phyloP scores from a whole-genome alignment of 1,140 invertebrate genomes.

The Hyles euphorbiae region DNA sequence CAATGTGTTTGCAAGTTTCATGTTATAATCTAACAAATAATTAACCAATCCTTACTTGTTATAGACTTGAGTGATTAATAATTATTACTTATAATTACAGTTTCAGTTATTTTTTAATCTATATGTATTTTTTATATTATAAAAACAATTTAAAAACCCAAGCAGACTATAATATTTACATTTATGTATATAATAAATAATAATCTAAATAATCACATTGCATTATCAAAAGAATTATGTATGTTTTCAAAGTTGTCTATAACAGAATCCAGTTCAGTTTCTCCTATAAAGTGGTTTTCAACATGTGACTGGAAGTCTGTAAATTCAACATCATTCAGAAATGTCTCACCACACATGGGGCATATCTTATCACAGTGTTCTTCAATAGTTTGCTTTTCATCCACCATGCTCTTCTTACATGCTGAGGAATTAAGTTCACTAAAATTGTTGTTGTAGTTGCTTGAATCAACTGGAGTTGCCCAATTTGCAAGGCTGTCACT shows the following conservation, averaged over 20 bases:
- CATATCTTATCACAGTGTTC: conserved; percentile 68
- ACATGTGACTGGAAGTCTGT: conserved; percentile 74
- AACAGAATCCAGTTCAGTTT: conserved; percentile 62
- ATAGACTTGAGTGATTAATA: no score
- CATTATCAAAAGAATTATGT: conserved; percentile 55
- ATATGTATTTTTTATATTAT: no score
- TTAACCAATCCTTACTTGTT: no score
- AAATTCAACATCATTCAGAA: conserved; percentile 63
- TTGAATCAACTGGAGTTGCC: conserved; percentile 51
- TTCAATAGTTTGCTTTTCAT: conserved; percentile 25
- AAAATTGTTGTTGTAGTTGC: conserved; percentile 45
- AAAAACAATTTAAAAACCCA: no score
- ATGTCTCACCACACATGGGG: conserved; percentile 75
- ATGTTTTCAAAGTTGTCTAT: conserved; percentile 60
- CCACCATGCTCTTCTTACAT: conserved; percentile 29
- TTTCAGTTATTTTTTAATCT: no score
- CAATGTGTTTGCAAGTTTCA: no score
- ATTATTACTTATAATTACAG: no score
- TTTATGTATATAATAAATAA: no score
- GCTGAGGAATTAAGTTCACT: conserved; percentile 39
- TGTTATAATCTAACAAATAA: no score
- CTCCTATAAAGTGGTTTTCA: conserved; percentile 74
- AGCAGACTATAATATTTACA: no score
- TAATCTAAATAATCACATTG: conserved; percentile 4
- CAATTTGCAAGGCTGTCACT: conserved; percentile 57